Base-by-base conservation (phyloP, 2,888 invertebrate genomes). In the Hofmannophila pseudospretella region DNA sequence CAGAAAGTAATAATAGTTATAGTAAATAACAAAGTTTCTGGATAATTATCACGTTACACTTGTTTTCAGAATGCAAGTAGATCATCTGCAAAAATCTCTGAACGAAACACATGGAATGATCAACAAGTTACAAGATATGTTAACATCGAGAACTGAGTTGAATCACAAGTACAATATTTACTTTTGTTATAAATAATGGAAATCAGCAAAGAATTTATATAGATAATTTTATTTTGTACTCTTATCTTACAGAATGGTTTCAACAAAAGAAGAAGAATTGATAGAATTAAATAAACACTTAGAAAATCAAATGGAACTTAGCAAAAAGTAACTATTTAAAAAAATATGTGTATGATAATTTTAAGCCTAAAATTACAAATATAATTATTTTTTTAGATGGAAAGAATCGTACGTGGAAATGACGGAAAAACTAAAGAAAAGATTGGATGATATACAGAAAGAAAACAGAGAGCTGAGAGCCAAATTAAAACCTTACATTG, bases 401-500 rank as follows among this genome's bases (percentile, higher is more conserved):
- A 90, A 89, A 56, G 79, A 82, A 20, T 89, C 91, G n/a, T 87
- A 91, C 16, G 74, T 90, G 37, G 89, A 89, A 32, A 85, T 93
- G 52, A 89, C 90, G 1, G 73, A 77, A 0, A 91, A 89, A 64
- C 84, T 93, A 36, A 90, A 92, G 65, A 78, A 70, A 12, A 86
- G 89, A 54, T 71, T 91, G 13, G 73, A 87, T 41, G 82, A 86
- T 32, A 63, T 92, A 14, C 82, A 88, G 38, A 77, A 70, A 27
- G 90, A 91, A 61, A 88, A 90, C 41, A 74, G 72, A 2, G 67
- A 74, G 10, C 60, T 92, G 30, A 86, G 85, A 53, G 73, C 48
- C 1, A 67, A 61, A 47, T 48, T 80, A 36, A 69, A 75, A 14
- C 67, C 75, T 7, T 42, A 51, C 20, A 41, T 59, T 33, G 54